Percentiles rank a stretch among this genome's conserved stretches.
Evolutionary conservation across 2,888 invertebrate species (phyloP).

Genomic region (Lymantria dispar): DNA sequence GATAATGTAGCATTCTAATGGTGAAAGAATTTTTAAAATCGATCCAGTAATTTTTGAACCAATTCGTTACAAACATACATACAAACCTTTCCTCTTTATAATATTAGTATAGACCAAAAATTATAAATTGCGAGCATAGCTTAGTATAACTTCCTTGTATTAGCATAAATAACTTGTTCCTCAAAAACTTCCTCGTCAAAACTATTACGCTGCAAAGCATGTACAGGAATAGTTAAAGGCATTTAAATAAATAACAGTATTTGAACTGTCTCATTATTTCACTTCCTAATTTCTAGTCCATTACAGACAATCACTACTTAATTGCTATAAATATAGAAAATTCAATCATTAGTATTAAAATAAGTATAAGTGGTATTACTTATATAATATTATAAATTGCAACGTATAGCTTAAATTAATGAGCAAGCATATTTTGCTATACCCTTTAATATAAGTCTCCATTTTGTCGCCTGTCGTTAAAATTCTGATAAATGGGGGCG

Average conservation of each 20-base stretch:
- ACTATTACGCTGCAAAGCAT: too few relatives aligned
- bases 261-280: not conserved
- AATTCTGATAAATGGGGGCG: conserved; percentile 38
- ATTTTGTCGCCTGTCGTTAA: conserved; percentile 33
- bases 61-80: too few relatives aligned
- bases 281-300: not conserved
- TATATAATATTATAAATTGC: conserved; percentile 1
- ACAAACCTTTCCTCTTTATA: too few relatives aligned
- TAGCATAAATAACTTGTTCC: too few relatives aligned
- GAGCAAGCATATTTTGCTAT: conserved; percentile 11
- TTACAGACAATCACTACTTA: not conserved
- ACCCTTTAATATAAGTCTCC: conserved; percentile 18
- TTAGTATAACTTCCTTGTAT: too few relatives aligned
- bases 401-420: conserved; percentile 5
- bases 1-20: too few relatives aligned
- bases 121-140: too few relatives aligned
- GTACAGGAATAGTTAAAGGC: conserved; percentile 7
- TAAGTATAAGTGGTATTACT: not conserved
- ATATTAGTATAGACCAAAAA: too few relatives aligned
- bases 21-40: too few relatives aligned
- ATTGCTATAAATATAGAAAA: not conserved
- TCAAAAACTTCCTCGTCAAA: too few relatives aligned
- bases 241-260: conserved; percentile 10
- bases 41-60: too few relatives aligned
- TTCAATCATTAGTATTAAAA: not conserved